A percentile compares a stretch with the other conserved stretches of the same genome.
Evolutionary conservation across 1,140 invertebrate genomes (phyloP).

Genomic region (Samia ricini): DNA sequence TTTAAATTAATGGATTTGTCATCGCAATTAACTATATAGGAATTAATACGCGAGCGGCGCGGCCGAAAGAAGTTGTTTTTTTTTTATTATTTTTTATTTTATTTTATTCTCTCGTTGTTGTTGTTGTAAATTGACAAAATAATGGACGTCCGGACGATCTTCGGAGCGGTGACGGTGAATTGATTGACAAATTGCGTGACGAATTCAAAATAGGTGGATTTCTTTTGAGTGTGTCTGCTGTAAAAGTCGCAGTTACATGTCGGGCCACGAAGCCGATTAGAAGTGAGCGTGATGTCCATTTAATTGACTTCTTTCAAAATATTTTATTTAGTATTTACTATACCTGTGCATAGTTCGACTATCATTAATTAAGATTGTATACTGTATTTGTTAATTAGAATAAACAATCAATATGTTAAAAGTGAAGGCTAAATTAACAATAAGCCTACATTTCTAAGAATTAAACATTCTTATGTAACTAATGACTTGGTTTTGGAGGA

Average conservation of each 20-base stretch:
- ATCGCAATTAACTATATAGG: slow-evolving; percentile 74
- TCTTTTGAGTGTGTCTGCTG: slow-evolving; percentile 66
- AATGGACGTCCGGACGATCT: slow-evolving; percentile 57
- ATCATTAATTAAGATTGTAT: no score
- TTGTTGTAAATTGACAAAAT: slow-evolving; percentile 61
- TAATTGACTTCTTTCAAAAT: no score
- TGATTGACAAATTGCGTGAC: slow-evolving; percentile 76
- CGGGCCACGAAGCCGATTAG: slow-evolving; percentile 26
- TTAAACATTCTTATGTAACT: no score
- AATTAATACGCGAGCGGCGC: slow-evolving; percentile 70
- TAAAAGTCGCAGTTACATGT: slow-evolving; percentile 52
- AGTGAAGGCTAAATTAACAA: no score
- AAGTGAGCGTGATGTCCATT: no score
- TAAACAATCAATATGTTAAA: no score
- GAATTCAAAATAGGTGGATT: slow-evolving; percentile 73
- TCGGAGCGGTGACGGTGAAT: slow-evolving; percentile 61
- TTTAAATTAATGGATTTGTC: slow-evolving; percentile 74
- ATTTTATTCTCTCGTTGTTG: no score
- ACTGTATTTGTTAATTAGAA: no score
- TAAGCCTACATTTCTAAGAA: no score
- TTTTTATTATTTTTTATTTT: slow-evolving; percentile 30
- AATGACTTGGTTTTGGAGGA: no score
- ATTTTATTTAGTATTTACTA: no score
- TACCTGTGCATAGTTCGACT: no score
- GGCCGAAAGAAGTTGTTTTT: slow-evolving; percentile 52